Conservation (phyloP, 1,140 invertebrate genomes). For the Papilio glaucus region DNA sequence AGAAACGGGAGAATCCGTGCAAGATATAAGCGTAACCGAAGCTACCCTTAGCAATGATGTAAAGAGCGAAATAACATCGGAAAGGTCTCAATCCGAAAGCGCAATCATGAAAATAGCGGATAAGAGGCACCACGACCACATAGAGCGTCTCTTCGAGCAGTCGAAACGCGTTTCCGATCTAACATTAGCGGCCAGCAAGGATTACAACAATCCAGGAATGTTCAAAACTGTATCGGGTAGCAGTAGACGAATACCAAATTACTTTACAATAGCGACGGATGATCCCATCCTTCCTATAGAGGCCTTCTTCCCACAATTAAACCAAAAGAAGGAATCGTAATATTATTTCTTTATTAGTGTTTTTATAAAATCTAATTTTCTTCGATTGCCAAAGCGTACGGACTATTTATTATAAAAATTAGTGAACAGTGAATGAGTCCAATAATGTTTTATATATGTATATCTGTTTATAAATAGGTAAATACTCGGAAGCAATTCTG, state of each 20-base stretch:
- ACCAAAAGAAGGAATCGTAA: slow-evolving; percentile 83
- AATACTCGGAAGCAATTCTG: not conserved
- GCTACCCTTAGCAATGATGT: slow-evolving; percentile 57
- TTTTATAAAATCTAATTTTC: slow-evolving; percentile 68
- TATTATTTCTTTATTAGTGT: slow-evolving; percentile 55
- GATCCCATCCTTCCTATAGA: slow-evolving; percentile 86
- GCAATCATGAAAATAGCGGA: slow-evolving; percentile 84
- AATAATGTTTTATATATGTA: not conserved
- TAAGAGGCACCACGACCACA: slow-evolving; percentile 70
- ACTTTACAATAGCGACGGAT: slow-evolving; percentile 86
- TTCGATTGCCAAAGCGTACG: slow-evolving; percentile 75
- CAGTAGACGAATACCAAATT: slow-evolving; percentile 84
- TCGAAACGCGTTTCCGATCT: slow-evolving; percentile 85
- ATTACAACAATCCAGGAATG: slow-evolving; percentile 84
- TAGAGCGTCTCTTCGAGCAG: slow-evolving; percentile 76
- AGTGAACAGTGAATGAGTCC: slow-evolving; percentile 21
- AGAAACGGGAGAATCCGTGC: slow-evolving; percentile 69
- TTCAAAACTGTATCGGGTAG: slow-evolving; percentile 82
- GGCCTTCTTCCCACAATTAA: slow-evolving; percentile 86
- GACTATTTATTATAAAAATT: slow-evolving; percentile 30
- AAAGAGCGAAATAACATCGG: slow-evolving; percentile 74
- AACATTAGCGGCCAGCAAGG: slow-evolving; percentile 84
- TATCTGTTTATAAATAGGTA: slow-evolving; percentile 22
- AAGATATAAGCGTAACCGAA: slow-evolving; percentile 70
- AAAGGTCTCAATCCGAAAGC: slow-evolving; percentile 79